These are phyloP conservation scores for Amblyjoppa fuscipennis DNA, from an alignment of 2,888 invertebrate species.

Conservation along the genomic window DNA sequence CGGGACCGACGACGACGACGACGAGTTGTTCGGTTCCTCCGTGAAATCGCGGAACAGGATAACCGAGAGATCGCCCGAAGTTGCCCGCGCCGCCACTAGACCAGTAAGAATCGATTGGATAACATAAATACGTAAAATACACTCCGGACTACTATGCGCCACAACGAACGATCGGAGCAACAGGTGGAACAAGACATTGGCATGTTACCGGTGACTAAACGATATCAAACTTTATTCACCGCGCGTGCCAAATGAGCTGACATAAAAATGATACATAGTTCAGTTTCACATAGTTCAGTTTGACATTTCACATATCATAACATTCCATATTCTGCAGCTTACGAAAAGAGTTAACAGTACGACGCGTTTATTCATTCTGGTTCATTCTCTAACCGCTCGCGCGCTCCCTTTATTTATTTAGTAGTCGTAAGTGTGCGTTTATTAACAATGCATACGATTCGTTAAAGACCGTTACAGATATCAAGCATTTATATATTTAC, in stretches of 20 bases:
- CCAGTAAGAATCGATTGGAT: slow-evolving; percentile 36
- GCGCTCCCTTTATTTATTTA: background rate
- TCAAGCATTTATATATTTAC: too few relatives aligned
- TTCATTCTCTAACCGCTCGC: too few relatives aligned
- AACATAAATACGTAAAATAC: background rate
- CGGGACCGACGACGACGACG: slow-evolving; percentile 75
- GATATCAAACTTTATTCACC: background rate
- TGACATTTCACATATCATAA: background rate
- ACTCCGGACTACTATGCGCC: too few relatives aligned
- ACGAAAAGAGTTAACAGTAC: background rate
- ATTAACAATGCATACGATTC: too few relatives aligned
- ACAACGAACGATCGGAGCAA: background rate
- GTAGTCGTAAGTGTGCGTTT: too few relatives aligned
- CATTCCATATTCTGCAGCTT: background rate
- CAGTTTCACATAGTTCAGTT: background rate
- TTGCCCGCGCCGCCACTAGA: slow-evolving; percentile 33
- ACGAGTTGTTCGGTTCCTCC: slow-evolving; percentile 76
- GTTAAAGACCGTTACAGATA: too few relatives aligned
- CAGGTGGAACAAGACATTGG: background rate
- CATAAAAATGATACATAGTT: background rate
- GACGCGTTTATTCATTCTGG: too few relatives aligned
- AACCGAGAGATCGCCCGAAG: slow-evolving; percentile 59
- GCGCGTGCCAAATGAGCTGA: background rate
- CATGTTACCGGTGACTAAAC: background rate
- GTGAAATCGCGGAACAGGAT: slow-evolving; percentile 63